A percentile compares a stretch with the other conserved stretches of the same genome.
phyloP scores from a whole-genome alignment of 2,797 vertebrate species.

The Macropus fuliginosus region DNA sequence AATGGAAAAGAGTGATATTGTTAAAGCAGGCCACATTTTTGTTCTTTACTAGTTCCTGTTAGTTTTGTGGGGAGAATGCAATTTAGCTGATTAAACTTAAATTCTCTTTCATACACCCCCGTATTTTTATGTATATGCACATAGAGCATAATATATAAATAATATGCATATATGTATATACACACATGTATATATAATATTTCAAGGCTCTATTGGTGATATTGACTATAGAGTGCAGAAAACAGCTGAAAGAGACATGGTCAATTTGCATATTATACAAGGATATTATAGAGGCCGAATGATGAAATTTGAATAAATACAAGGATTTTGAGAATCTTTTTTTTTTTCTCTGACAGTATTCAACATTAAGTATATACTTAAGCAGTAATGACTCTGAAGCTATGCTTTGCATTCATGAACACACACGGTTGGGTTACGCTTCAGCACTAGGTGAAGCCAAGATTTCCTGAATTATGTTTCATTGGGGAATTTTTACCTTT shows the following conservation, averaged over 20 bases:
- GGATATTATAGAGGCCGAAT: conserved; percentile 76
- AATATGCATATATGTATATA: background rate
- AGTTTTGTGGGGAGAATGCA: background rate
- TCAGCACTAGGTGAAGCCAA: conserved; percentile 85
- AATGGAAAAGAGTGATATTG: conserved; percentile 53
- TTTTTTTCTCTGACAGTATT: conserved; percentile 78
- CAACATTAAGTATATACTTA: conserved; percentile 84
- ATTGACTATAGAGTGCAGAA: conserved; percentile 72
- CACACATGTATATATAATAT: background rate
- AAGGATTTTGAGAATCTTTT: conserved; percentile 79
- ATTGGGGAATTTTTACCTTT: conserved; percentile 87
- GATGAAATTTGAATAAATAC: conserved; percentile 85
- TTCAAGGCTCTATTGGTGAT: conserved; percentile 56
- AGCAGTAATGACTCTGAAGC: conserved; percentile 82
- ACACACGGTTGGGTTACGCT: conserved; percentile 83
- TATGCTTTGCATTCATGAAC: conserved; percentile 85
- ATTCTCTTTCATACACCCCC: background rate
- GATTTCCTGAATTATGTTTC: conserved; percentile 88
- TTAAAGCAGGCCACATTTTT: conserved; percentile 27
- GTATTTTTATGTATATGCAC: background rate
- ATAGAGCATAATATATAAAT: no score
- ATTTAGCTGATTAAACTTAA: conserved; percentile 57
- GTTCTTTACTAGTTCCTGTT: conserved; percentile 48
- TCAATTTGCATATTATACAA: conserved; percentile 85
- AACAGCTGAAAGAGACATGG: conserved; percentile 69